These are phyloP conservation scores for Abrostola tripartita DNA, from an alignment of 2,888 invertebrate genomes.

Conservation along the genomic window DNA sequence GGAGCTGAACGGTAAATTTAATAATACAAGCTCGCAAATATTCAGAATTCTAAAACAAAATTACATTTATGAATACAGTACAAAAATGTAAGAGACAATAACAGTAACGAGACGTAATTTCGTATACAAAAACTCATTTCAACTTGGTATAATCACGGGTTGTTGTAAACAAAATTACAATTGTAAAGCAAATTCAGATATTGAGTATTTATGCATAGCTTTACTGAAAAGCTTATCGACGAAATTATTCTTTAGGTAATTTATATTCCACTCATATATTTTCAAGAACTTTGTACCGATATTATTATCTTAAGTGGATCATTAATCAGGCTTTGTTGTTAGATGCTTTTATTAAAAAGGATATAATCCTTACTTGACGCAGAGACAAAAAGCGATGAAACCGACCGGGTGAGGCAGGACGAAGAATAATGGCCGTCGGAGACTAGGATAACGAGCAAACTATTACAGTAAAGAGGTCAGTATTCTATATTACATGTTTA, in stretches of 20 bases:
- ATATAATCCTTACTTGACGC: neutral
- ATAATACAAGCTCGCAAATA: neutral
- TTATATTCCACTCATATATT: conserved; percentile 3
- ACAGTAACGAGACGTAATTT: neutral
- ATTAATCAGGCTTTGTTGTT: neutral
- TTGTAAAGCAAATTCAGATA: conserved; percentile 12
- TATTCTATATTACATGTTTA: too few species aligned
- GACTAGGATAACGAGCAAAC: too few species aligned
- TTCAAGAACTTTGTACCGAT: neutral
- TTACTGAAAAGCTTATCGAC: conserved; percentile 1
- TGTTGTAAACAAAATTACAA: conserved; percentile 4
- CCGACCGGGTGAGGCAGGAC: neutral
- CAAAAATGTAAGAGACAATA: neutral
- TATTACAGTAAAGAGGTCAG: too few species aligned
- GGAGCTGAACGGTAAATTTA: too few species aligned
- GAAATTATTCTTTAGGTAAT: conserved; percentile 2
- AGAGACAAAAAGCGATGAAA: neutral
- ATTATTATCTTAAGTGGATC: neutral
- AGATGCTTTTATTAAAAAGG: neutral
- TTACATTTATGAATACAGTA: conserved; percentile 6
- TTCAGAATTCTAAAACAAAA: neutral
- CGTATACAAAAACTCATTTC: neutral
- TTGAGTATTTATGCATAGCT: conserved; percentile 9
- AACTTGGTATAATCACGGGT: neutral
- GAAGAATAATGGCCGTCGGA: too few species aligned